Base-by-base conservation (phyloP, 2,797 vertebrate genomes). In the Eulemur albifrons region DNA sequence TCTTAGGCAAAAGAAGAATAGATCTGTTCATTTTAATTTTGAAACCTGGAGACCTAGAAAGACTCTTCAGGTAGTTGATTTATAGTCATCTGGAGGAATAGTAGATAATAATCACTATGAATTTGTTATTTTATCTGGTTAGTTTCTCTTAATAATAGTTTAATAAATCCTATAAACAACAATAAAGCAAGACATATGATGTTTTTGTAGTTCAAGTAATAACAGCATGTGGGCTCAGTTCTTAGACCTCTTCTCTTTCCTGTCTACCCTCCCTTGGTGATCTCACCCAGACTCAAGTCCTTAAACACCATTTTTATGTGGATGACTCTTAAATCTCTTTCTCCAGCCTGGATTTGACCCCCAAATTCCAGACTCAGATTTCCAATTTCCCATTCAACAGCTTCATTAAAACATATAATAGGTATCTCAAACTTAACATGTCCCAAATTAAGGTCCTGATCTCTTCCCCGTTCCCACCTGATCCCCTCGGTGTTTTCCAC, bases 101-200 rank as follows among this genome's bases (percentile, higher is more conserved):
- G 20, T 84, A 69, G 12, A 52, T 81, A 73, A 59, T 43, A 38
- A 61, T 90, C 35, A 86, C 11, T 67, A 57, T 92, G 57, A 79
- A 79, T 89, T 93, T 86, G 45, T 76, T 86, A 63, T 67, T 61
- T 90, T 73, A 87, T 65, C 54, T 83, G 61, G 10, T 50, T 95
- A 57, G 40, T 90, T 90, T 90, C 63, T 73, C 61, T 80, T 92
- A 65, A 38, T 92, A 86, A 90, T 69, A 69, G 20, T 72, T 45
- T 69, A 87, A 20, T 38, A 59, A 85, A 23, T 43, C 38, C 14
- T 84, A 15, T 65, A 93, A 81, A 76, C 52, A 77, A 38, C 48
- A 21, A 69, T 72, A 87, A 77, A 87, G 57, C 8, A 63, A 63
- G 59, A 61, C 40, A 63, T 87, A 57, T 7, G 52, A 40, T 82